Percentiles rank a stretch among this genome's conserved stretches.
Evolutionary conservation across 2,797 vertebrate species (phyloP).

Genomic region (Karalla daura): DNA sequence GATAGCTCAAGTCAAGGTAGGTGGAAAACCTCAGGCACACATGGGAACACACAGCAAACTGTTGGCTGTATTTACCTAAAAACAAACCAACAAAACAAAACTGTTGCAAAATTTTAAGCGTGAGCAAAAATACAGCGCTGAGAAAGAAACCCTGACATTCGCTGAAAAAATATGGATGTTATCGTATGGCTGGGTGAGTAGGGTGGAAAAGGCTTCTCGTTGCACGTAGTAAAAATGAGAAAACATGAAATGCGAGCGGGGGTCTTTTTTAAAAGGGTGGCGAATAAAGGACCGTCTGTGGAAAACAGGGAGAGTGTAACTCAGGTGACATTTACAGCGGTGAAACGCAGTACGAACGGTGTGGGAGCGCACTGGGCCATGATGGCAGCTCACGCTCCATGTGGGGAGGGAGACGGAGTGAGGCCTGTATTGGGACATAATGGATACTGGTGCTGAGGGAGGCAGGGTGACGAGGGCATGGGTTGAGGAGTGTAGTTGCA

Average conservation of each 20-base stretch:
- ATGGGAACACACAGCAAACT: conserved; percentile 15
- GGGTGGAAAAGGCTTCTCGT: conserved; percentile 57
- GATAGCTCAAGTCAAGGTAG: conserved; percentile 29
- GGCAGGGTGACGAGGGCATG: conserved; percentile 49
- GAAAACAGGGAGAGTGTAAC: conserved; percentile 64
- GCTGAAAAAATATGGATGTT: conserved; percentile 36
- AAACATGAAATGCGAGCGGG: conserved; percentile 72
- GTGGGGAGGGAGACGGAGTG: conserved; percentile 37
- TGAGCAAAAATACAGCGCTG: conserved; percentile 36
- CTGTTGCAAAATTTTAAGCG: not conserved
- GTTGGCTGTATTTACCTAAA: not conserved
- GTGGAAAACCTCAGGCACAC: conserved; percentile 21
- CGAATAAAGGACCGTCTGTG: conserved; percentile 71
- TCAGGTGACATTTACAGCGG: conserved; percentile 83
- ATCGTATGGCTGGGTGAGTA: conserved; percentile 36
- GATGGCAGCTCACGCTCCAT: conserved; percentile 41
- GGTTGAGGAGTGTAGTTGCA: conserved; percentile 44
- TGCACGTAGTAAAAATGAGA: conserved; percentile 72
- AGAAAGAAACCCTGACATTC: conserved; percentile 28
- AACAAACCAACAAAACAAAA: conserved; percentile 6
- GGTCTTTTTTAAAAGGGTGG: conserved; percentile 59
- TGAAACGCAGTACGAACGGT: conserved; percentile 67
- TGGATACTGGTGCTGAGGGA: conserved; percentile 62
- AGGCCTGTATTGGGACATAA: conserved; percentile 50
- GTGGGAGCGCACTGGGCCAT: conserved; percentile 57